Base-by-base conservation (phyloP, 1,140 invertebrate genomes). In the Carcinoscorpius rotundicauda region DNA sequence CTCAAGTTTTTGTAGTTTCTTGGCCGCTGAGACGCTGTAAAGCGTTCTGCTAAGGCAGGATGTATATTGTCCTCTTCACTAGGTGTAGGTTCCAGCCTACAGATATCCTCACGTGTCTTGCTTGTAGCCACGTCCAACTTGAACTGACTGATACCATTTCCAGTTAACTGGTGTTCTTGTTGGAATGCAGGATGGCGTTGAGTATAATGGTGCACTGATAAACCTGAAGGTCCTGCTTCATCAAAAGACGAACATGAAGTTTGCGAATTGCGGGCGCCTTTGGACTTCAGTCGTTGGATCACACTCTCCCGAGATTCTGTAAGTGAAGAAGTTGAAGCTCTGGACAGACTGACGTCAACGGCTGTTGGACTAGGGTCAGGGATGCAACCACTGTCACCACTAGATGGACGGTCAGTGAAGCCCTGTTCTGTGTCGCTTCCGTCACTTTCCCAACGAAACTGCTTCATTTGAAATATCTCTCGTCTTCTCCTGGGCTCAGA, bases 1-100 rank as follows among this genome's bases (percentile, higher is more conserved):
- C 91, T 95, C 91, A 95, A 94, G 73, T 93, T 95, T 74, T 96
- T 95, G 76, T 95, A 94, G 75, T 94, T 94, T 66, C 91, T 84
- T 71, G 91, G 87, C 61, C 62, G 53, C n/a, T 55, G 53, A n/a
- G 53, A 53, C 0, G 57, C 58, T 6, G 60, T 62, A 5, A 58
- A 50, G 3, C 66, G 53, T 10, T 29, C 57, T 52, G 51, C 60
- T 52, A 57, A 60, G 10, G 49, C 48, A 4, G 11, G 48, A n/a
- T 29, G 48, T 6, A 52, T 29, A 1, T 64, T 58, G 11, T 64
- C 63, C 6, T 60, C 49, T 3, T 6, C 51, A 5, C 61, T 53
- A 5, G 48, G 9, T 6, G 56, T 52, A n/a, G 62, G 57, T 0
- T 53, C 8, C 3, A 9, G 3, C 49, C 4, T 51, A 48, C 48